Base-by-base conservation (phyloP, 92 coral and sea anemone genomes). In the Paragorgia papillata region DNA sequence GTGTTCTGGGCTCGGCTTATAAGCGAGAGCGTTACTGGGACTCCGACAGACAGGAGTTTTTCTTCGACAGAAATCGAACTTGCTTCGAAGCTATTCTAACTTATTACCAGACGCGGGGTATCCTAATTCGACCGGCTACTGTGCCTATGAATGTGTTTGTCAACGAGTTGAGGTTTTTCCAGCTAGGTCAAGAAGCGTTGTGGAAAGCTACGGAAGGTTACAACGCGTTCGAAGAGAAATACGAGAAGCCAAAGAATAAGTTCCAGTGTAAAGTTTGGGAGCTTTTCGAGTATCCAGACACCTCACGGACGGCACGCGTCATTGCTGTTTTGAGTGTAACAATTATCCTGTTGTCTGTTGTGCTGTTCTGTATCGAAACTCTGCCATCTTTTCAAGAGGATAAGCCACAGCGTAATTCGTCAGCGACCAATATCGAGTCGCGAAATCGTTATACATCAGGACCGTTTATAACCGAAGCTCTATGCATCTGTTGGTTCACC, bases 31-130 rank as follows among this genome's bases (percentile, higher is more conserved):
- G 76, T 53, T 95, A 88, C 55, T 95, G 82, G 62, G 99, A 95
- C 55, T 80, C 91, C 26, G 92, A 75, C 33, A 88, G 87, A 55
- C 76, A 82, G 35, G 99, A 91, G 69, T 85, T 84, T 44, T 95
- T 95, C 78, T 95, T 95, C 61, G 99, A 95, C 80, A 75, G 93
- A 21, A 95, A 95, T 81, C 66, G 99, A 31, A 80, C 92, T 28
- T 95, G 99, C 62, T 95, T 95, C 75, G 99, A 95, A 51, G 92
- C 99, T 13, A 95, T 95, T 46, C 69, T 95, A 33, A 88, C 99
- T 3, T 95, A 87, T 79, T 95, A 95, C 51, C 99, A 95, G 87
- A 95, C 97, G 9, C 82, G 85, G 29, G 99, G 99, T 13, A 87
- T 95, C 19, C 76, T 95, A 0, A 95, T 95, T 17, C 88, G 96